A percentile compares a stretch with the other conserved stretches of the same genome.
phyloP scores from a whole-genome alignment of 2,888 invertebrate genomes.

The Hartigia nigra region DNA sequence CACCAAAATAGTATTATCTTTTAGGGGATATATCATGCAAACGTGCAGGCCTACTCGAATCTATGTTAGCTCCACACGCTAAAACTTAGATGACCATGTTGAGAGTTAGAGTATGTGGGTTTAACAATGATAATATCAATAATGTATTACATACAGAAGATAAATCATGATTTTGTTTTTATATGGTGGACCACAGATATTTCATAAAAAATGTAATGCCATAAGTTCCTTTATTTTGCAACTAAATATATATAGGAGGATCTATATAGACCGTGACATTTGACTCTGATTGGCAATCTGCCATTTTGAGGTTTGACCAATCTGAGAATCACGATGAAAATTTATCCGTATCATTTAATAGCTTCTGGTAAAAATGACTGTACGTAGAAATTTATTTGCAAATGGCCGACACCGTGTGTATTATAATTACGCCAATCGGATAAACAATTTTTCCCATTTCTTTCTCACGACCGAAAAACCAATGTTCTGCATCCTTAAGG shows the following conservation, averaged over 20 bases:
- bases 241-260: slow-evolving; percentile 28
- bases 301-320: slow-evolving; percentile 30
- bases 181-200: background rate
- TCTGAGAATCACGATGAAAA: background rate
- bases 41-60: background rate
- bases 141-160: background rate
- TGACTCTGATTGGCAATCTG: slow-evolving; percentile 42
- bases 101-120: background rate
- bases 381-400: background rate
- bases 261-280: slow-evolving; percentile 39
- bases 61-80: slow-evolving; percentile 13
- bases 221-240: background rate
- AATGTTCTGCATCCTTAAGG: background rate
- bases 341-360: background rate
- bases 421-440: background rate
- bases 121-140: background rate
- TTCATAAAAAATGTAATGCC: no score
- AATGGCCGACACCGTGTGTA: background rate
- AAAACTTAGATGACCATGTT: slow-evolving; percentile 11
- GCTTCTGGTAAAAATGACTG: background rate
- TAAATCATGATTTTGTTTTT: background rate
- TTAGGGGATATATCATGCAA: background rate
- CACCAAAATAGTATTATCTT: background rate
- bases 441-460: background rate
- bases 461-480: background rate